A percentile compares a stretch with the other conserved stretches of the same genome.
Conservation (phyloP, 2,113 vertebrate species). For the Sylvilagus bachmani region DNA sequence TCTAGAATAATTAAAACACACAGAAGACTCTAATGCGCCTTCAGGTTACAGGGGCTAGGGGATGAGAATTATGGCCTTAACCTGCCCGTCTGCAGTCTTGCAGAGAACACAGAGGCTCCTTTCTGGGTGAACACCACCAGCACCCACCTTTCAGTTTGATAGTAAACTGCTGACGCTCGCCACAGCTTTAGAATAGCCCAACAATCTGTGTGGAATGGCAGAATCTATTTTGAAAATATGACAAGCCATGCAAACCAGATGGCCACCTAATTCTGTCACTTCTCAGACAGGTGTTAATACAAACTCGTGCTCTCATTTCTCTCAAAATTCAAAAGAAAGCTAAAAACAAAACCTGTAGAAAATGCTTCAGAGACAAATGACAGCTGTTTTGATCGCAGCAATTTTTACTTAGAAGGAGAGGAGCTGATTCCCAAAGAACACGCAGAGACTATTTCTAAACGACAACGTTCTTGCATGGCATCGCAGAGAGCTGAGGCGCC, state of each 20-base stretch:
- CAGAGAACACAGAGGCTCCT: neutral
- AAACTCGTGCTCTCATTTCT: conserved; percentile 68
- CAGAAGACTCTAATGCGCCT: neutral
- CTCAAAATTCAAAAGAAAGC: conserved; percentile 62
- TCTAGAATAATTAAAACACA: conserved; percentile 55
- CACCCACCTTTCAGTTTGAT: neutral
- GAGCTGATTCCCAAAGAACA: conserved; percentile 50
- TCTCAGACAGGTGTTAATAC: conserved; percentile 75
- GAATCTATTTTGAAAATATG: conserved; percentile 62
- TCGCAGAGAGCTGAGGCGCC: neutral
- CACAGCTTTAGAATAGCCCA: conserved; percentile 43
- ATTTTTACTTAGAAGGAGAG: conserved; percentile 45
- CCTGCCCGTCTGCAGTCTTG: neutral
- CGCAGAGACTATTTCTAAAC: conserved; percentile 27
- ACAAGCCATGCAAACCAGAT: conserved; percentile 72
- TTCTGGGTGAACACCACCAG: neutral
- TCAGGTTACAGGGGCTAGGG: neutral
- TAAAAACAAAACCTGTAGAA: conserved; percentile 67
- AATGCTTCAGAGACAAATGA: conserved; percentile 61
- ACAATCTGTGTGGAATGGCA: conserved; percentile 45
- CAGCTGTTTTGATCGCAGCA: conserved; percentile 44
- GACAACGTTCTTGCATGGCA: conserved; percentile 5
- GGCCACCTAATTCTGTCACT: conserved; percentile 66
- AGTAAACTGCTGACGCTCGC: conserved; percentile 45
- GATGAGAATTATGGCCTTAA: neutral